Evolutionary conservation across 2,113 vertebrate genomes (phyloP).

Genomic region (Xiphias gladius): DNA sequence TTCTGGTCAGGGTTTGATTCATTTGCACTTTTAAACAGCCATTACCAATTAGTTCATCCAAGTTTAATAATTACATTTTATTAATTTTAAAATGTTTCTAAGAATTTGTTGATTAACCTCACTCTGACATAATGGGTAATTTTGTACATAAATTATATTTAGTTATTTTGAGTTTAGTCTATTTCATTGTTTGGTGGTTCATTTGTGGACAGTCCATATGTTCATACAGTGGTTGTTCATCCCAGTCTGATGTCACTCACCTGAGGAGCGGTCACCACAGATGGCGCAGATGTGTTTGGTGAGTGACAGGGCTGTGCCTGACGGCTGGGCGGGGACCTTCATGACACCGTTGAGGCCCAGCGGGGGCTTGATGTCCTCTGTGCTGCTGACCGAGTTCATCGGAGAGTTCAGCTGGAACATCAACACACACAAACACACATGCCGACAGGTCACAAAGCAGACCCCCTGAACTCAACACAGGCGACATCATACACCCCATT

Average conservation of each 20-base stretch:
- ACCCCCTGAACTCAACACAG: constrained; percentile 9
- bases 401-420: constrained; percentile 92
- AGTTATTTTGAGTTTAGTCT: neutral
- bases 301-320: constrained; percentile 89
- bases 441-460: constrained; percentile 68
- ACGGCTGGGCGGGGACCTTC: constrained; percentile 95
- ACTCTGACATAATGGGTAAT: neutral
- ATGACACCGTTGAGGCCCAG: constrained; percentile 97
- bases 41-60: neutral
- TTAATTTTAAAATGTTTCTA: neutral
- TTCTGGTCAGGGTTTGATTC: constrained; percentile 7
- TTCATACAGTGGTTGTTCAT: neutral
- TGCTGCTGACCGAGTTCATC: constrained; percentile 97
- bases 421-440: constrained; percentile 77
- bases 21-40: neutral
- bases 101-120: too few species aligned
- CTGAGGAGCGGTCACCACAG: constrained; percentile 98
- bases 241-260: constrained; percentile 76
- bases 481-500: constrained; percentile 43
- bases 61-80: neutral
- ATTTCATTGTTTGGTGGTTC: neutral
- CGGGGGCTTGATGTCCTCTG: constrained; percentile 98
- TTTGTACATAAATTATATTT: neutral
- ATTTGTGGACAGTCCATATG: neutral
- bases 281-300: constrained; percentile 99